Evolutionary conservation across 2,888 invertebrate species (phyloP), one percentile per base, ranked within the genome.

Genomic region (Nipponacmea schrenckii): DNA sequence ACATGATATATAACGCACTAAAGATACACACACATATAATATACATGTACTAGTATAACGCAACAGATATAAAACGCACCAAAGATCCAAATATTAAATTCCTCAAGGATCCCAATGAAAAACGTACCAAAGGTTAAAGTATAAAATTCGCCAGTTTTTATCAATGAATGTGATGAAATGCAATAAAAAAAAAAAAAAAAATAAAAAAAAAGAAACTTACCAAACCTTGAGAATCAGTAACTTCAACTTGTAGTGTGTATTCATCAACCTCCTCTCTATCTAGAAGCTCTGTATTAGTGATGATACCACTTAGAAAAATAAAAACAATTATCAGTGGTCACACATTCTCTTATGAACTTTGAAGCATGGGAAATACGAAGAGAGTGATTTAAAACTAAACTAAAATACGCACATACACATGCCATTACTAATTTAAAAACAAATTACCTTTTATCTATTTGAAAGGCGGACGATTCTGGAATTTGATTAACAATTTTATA

Each of bases 281-380:
- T 68, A 67, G 15, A 26, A 12, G n/a, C 14, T 64, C 63, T 27
- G 20, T 56, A 20, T 56, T 71, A 10, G 69, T 68, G 0, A 80
- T 71, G 20, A 75, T 17, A 56, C 80, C 80, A 69, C 80, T 80
- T 72, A 39, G n/a, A n/a, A n/a, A n/a, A 77, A 39, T 27, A n/a
- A 56, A 0, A 7, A 69, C 14, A 27, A 15, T 15, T 15, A 62
- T 26, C n/a, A 8, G 5, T 39, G 8, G 10, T 39, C 7, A 39
- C 4, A 39, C 39, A 39, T 2, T 39, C 10, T 39, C 39, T 39
- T 2, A 7, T 39, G 39, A n/a, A n/a, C n/a, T n/a, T n/a, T n/a
- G n/a, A n/a, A n/a, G n/a, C n/a, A n/a, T n/a, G n/a, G n/a, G n/a
- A n/a, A n/a, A n/a, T n/a, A n/a, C n/a, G n/a, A n/a, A n/a, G n/a